Conservation (phyloP, 1,140 invertebrate genomes). For the Mamestra configurata region DNA sequence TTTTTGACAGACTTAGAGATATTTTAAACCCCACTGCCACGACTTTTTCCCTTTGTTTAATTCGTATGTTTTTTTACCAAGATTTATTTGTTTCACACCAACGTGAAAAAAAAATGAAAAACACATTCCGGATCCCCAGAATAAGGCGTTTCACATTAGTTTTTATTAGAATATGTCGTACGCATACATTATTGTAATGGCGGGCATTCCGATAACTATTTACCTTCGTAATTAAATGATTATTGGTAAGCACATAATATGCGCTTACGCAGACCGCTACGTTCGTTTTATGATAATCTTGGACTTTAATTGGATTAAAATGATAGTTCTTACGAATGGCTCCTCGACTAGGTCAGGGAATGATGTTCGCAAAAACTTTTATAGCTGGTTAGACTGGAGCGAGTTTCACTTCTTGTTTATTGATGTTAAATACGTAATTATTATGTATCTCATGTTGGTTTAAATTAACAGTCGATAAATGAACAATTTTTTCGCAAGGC, state of each 20-base stretch:
- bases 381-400: slow-evolving; percentile 6
- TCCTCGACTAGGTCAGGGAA: slow-evolving; percentile 24
- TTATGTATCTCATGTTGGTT: too few species aligned
- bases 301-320: slow-evolving; percentile 51
- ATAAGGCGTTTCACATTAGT: slow-evolving; percentile 30
- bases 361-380: slow-evolving; percentile 38
- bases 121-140: slow-evolving; percentile 25
- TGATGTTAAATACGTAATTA: not conserved
- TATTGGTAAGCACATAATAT: slow-evolving; percentile 60
- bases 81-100: too few species aligned
- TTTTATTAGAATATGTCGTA: slow-evolving; percentile 50
- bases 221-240: slow-evolving; percentile 61
- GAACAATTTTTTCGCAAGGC: not conserved
- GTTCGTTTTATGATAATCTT: slow-evolving; percentile 49
- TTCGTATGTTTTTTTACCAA: too few species aligned
- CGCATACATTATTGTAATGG: slow-evolving; percentile 60
- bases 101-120: not conserved
- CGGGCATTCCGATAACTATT: slow-evolving; percentile 48
- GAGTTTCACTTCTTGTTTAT: slow-evolving; percentile 12
- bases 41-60: too few species aligned
- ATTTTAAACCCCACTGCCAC: too few species aligned
- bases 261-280: slow-evolving; percentile 45
- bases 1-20: too few species aligned
- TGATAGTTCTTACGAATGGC: slow-evolving; percentile 47
- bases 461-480: not conserved